Evolutionary conservation across 2,113 vertebrate species (phyloP).

Genomic region (Scomber scombrus): DNA sequence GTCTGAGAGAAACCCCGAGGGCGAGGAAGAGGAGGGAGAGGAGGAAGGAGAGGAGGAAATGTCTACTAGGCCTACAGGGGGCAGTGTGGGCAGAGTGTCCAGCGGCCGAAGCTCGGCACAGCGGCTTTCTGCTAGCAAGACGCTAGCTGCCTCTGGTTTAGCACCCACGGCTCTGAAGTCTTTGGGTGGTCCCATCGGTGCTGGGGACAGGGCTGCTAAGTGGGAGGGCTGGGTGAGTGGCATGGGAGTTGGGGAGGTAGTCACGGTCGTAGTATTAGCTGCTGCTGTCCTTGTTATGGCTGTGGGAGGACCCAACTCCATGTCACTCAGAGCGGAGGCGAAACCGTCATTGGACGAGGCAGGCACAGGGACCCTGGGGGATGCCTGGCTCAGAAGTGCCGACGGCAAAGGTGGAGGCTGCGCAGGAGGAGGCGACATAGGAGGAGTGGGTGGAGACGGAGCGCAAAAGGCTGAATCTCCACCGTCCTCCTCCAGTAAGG

Average conservation of each 20-base stretch:
- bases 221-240: slow-evolving; percentile 63
- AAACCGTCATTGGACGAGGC: slow-evolving; percentile 87
- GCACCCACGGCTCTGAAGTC: slow-evolving; percentile 78
- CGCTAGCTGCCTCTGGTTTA: slow-evolving; percentile 84
- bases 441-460: slow-evolving; percentile 82
- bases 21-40: slow-evolving; percentile 83
- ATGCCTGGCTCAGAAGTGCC: slow-evolving; percentile 72
- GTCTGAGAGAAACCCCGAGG: slow-evolving; percentile 97
- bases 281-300: slow-evolving; percentile 78
- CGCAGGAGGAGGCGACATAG: slow-evolving; percentile 85
- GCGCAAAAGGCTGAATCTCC: slow-evolving; percentile 87
- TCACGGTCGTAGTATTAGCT: slow-evolving; percentile 84
- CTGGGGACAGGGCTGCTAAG: slow-evolving; percentile 20
- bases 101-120: slow-evolving; percentile 86
- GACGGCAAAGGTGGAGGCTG: slow-evolving; percentile 74
- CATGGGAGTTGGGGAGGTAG: slow-evolving; percentile 87
- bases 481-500: slow-evolving; percentile 92
- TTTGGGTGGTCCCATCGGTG: slow-evolving; percentile 73
- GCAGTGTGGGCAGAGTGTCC: slow-evolving; percentile 83
- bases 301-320: slow-evolving; percentile 89
- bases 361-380: slow-evolving; percentile 75
- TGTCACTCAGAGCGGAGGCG: slow-evolving; percentile 92
- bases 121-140: slow-evolving; percentile 82
- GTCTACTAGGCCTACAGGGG: slow-evolving; percentile 89
- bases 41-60: slow-evolving; percentile 82